Evolutionary conservation across 2,797 vertebrate species (phyloP).

Genomic region (Darevskia mixta): DNA sequence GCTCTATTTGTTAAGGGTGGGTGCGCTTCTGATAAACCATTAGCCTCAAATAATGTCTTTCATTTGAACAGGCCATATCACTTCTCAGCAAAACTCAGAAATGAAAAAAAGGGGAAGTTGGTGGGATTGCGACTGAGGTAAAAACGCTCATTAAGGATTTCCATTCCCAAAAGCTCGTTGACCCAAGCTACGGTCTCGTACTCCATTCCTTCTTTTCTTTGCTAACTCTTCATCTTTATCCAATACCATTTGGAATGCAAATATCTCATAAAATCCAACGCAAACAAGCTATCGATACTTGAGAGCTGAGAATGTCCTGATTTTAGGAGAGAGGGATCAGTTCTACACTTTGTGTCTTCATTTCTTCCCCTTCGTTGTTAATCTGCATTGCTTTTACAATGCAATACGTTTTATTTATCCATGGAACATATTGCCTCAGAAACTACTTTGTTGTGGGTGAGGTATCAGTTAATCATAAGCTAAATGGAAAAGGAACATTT

Average conservation of each 20-base stretch:
- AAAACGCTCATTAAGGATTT: background rate
- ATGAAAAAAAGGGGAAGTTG: background rate
- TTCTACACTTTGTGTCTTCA: background rate
- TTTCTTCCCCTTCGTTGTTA: background rate
- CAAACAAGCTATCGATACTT: background rate
- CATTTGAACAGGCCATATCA: background rate
- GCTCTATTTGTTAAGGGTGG: no score
- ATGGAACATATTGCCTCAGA: conserved; percentile 41
- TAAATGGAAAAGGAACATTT: conserved; percentile 70
- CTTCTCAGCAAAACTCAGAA: background rate
- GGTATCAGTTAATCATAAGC: conserved; percentile 73
- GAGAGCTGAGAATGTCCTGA: background rate
- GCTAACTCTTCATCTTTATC: background rate
- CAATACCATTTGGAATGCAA: background rate
- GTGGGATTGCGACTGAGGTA: background rate
- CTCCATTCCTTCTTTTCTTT: background rate
- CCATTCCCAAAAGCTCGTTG: background rate
- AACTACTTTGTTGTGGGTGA: conserved; percentile 60
- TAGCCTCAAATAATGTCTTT: no score
- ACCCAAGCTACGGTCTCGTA: background rate
- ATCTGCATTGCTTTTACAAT: conserved; percentile 5
- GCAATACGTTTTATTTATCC: conserved; percentile 34
- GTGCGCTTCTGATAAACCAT: no score
- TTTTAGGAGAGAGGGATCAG: background rate
- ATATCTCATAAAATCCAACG: background rate